Evolutionary conservation across 2,113 vertebrate species (phyloP).

Genomic region (Rhinoptilus africanus): DNA sequence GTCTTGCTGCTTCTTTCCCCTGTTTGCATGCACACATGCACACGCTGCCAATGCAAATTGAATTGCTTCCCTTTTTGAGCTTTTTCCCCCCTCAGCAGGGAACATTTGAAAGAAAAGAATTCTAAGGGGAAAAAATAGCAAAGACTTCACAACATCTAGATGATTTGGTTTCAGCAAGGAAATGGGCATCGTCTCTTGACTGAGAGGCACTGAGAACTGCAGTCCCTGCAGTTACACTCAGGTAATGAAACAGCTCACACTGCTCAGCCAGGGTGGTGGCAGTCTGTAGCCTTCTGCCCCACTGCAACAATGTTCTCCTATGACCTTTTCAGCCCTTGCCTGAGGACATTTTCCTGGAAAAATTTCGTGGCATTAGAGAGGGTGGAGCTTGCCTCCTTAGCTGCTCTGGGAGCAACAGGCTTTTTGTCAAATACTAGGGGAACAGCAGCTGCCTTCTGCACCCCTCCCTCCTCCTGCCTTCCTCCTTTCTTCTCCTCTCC

Average conservation of each 20-base stretch:
- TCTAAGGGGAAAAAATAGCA: neutral
- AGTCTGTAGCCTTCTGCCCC: neutral
- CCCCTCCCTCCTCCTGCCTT: neutral
- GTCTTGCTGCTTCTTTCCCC: neutral
- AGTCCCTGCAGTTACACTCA: neutral
- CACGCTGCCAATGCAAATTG: neutral
- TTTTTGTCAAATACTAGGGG: neutral
- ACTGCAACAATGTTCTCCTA: neutral
- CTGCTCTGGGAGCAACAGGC: neutral
- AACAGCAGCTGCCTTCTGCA: neutral
- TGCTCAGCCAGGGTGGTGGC: neutral
- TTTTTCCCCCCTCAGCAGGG: neutral
- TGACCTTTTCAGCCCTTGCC: neutral
- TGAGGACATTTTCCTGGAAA: neutral
- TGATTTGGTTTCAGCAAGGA: neutral
- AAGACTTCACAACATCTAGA: neutral
- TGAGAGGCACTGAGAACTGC: neutral
- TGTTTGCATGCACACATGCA: neutral
- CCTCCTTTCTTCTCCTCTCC: neutral
- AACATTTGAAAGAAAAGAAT: neutral
- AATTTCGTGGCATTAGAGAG: neutral
- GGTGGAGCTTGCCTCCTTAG: neutral
- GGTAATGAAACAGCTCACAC: fast-evolving
- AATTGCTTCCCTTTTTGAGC: neutral
- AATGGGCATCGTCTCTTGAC: neutral